These are phyloP conservation scores for Pseudochromis fuscus DNA, from an alignment of 2,797 vertebrate species.

Conservation along the genomic window DNA sequence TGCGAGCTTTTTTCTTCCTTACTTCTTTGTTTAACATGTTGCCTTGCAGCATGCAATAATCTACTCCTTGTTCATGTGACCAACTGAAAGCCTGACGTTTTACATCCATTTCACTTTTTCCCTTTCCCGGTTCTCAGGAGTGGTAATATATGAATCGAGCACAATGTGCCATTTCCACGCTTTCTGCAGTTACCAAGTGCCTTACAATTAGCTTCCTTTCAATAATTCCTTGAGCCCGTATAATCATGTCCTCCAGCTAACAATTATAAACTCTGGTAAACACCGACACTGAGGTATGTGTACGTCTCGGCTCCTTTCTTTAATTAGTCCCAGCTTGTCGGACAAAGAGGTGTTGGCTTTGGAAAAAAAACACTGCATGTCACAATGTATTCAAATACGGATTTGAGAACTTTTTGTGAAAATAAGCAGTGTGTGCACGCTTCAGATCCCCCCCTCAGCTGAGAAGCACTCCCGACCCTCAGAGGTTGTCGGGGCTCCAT, in stretches of 20 bases:
- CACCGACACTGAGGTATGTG: slow-evolving; percentile 61
- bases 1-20: slow-evolving; percentile 20
- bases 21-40: slow-evolving; percentile 24
- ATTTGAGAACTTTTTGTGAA: slow-evolving; percentile 14
- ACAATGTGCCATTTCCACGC: slow-evolving; percentile 40
- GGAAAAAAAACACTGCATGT: background rate
- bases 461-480: background rate
- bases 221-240: slow-evolving; percentile 58
- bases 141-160: slow-evolving; percentile 30
- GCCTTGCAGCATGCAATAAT: background rate
- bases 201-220: slow-evolving; percentile 50
- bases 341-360: slow-evolving; percentile 38
- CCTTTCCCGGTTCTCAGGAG: slow-evolving; percentile 5
- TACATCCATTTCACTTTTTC: slow-evolving; percentile 14
- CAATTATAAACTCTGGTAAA: slow-evolving; percentile 71
- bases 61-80: slow-evolving; percentile 2
- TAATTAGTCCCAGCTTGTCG: slow-evolving; percentile 65
- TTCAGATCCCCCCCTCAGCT: background rate
- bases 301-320: slow-evolving; percentile 51
- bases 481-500: slow-evolving; percentile 9
- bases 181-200: slow-evolving; percentile 43
- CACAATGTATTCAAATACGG: slow-evolving; percentile 13
- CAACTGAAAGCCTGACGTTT: slow-evolving; percentile 29
- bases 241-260: slow-evolving; percentile 72
- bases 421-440: background rate